phyloP scores from a whole-genome alignment of 30 jellyfish, hydroid and myxozoan species.

The Turritopsis dohrnii region DNA sequence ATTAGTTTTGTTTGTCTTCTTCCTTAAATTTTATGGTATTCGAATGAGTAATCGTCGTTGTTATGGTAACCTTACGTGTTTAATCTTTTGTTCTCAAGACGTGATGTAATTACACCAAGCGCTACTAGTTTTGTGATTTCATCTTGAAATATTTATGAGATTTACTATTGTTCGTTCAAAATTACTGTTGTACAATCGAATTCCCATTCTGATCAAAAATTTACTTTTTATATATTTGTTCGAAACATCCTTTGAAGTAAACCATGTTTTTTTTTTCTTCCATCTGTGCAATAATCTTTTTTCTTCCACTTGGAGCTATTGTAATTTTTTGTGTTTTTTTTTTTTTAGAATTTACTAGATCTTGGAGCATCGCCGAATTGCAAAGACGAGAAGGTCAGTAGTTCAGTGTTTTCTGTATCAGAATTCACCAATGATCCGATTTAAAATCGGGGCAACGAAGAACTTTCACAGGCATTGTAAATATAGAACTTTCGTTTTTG shows the following conservation, averaged over 20 bases:
- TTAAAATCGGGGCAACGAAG: neutral
- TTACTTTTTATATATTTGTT: neutral
- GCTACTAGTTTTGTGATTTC: neutral
- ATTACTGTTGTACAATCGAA: neutral
- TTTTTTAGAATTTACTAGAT: slow-evolving; percentile 59
- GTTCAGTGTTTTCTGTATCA: no score
- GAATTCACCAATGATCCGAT: neutral
- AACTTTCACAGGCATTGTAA: neutral
- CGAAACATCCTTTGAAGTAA: neutral
- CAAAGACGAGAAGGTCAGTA: slow-evolving; percentile 74
- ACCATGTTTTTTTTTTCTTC: neutral
- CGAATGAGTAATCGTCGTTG: neutral
- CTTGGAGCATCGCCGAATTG: slow-evolving; percentile 89
- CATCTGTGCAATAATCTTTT: neutral
- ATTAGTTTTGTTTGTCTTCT: neutral
- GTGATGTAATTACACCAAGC: neutral
- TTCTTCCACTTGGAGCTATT: neutral
- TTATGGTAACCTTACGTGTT: neutral
- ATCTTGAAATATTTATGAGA: neutral
- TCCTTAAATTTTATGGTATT: neutral
- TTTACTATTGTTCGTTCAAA: neutral
- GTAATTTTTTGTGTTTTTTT: neutral
- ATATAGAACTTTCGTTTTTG: neutral
- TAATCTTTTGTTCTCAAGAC: neutral
- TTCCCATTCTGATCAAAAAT: neutral